Evolutionary conservation across 2,113 vertebrate species (phyloP), one percentile per base, ranked within the genome.

Genomic region (Nettapus auritus): DNA sequence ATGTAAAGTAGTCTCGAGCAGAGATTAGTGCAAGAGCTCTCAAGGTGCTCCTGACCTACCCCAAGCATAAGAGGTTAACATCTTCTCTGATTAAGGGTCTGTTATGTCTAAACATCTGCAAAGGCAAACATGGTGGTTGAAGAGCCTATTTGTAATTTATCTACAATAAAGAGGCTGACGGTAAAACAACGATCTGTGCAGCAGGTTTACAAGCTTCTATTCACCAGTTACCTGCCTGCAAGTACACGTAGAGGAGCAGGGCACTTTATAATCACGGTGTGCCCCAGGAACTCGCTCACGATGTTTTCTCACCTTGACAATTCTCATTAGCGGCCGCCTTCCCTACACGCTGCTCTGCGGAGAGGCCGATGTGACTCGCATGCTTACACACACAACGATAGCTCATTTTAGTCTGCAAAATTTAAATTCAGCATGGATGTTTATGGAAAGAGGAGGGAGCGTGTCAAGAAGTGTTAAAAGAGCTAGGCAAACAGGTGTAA

Each of bases 301-400:
- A 89, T 75, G 9, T 79, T 84, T 62, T 40, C 94, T 97, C 95
- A 90, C 94, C 76, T 87, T 82, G 93, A 93, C 86, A 88, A 82
- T 86, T 69, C 93, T 93, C 94, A 94, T 97, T 95, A 95, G 92
- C 25, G 44, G 66, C 83, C 77, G 81, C 80, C 76, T 93, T 52
- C 42, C 76, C 94, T 38, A 25, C 89, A 42, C 8, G 23, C 71
- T 83, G 56, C 28, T 0, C 8, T 4, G 73, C 19, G 70, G 79
- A 36, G 21, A 62, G 21, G 34, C 66, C 21, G 62, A 33, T 70
- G 90, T 93, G 71, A 94, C 64, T 91, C 22, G 87, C 94, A 79
- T 76, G 74, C 88, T 79, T 57, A 95, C 33, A 25, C 56, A 5
- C 29, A 0, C 4, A 13, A 64, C 68, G n/a, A 66, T 20, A 36